A percentile compares a stretch with the other conserved stretches of the same genome.
Evolutionary conservation across 2,113 vertebrate genomes (phyloP).

Genomic region (Bungarus multicinctus): DNA sequence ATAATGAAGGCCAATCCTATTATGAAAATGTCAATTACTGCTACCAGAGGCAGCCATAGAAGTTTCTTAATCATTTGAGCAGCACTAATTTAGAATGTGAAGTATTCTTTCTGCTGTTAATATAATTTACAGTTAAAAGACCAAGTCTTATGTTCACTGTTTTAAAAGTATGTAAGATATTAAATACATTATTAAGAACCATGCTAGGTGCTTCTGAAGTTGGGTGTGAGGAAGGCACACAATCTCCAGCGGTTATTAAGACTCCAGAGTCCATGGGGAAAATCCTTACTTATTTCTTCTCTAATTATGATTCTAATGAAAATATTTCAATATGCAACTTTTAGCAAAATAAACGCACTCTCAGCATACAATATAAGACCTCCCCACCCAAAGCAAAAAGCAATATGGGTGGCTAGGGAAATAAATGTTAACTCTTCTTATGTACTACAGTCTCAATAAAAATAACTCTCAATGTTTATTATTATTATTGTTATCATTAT

Average conservation of each 20-base stretch:
- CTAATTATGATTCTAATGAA: background rate
- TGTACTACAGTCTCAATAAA: background rate
- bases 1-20: slow-evolving; percentile 34
- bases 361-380: background rate
- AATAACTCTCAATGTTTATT: background rate
- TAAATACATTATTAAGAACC: background rate
- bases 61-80: slow-evolving; percentile 42
- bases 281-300: background rate
- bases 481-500: background rate
- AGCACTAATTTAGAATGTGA: slow-evolving; percentile 11
- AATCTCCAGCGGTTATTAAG: background rate
- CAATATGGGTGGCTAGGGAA: background rate
- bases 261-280: background rate
- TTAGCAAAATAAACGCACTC: background rate
- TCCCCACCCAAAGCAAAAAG: background rate
- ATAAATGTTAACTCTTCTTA: background rate
- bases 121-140: slow-evolving; percentile 49
- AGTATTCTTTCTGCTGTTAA: slow-evolving; percentile 2
- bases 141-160: slow-evolving; percentile 45
- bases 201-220: background rate
- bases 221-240: background rate
- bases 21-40: background rate
- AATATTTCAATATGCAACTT: background rate
- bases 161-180: background rate
- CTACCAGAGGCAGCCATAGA: slow-evolving; percentile 43